Percentiles rank a stretch among this genome's conserved stretches.
Conservation (phyloP, 2,888 invertebrate genomes). For the Portevinia maculata region DNA sequence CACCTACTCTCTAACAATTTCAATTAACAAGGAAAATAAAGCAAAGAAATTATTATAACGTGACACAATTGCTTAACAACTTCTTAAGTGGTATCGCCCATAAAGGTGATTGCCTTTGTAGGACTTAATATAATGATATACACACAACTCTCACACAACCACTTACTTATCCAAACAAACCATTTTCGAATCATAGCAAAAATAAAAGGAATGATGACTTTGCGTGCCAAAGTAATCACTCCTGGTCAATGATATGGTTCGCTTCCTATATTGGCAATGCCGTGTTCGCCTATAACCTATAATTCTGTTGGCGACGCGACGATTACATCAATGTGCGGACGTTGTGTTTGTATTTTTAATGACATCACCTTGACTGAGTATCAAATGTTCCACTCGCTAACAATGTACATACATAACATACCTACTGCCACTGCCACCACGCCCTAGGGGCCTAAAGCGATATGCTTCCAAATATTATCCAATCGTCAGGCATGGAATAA, state of each 20-base stretch:
- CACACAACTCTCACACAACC: slow-evolving; percentile 7
- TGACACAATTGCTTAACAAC: slow-evolving; percentile 32
- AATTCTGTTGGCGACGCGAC: too few species aligned
- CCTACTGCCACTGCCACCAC: too few species aligned
- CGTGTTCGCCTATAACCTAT: too few species aligned
- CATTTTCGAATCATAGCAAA: slow-evolving; percentile 27
- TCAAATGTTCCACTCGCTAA: too few species aligned
- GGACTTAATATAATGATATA: background rate
- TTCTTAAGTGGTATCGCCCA: slow-evolving; percentile 27
- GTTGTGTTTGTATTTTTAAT: too few species aligned
- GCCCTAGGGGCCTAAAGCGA: too few species aligned
- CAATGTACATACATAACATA: too few species aligned
- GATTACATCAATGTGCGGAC: too few species aligned
- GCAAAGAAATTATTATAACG: slow-evolving; percentile 21
- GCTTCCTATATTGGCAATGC: background rate
- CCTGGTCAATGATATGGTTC: slow-evolving; percentile 28
- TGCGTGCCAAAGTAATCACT: slow-evolving; percentile 51
- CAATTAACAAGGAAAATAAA: background rate
- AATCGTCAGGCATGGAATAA: too few species aligned
- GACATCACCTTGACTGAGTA: too few species aligned
- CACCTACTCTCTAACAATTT: too few species aligned
- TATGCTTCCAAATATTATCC: too few species aligned
- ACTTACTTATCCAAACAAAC: background rate
- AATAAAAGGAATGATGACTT: slow-evolving; percentile 41
- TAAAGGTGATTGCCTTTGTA: slow-evolving; percentile 39